phyloP scores from a whole-genome alignment of 2,113 vertebrate species.

The Psophia crepitans region DNA sequence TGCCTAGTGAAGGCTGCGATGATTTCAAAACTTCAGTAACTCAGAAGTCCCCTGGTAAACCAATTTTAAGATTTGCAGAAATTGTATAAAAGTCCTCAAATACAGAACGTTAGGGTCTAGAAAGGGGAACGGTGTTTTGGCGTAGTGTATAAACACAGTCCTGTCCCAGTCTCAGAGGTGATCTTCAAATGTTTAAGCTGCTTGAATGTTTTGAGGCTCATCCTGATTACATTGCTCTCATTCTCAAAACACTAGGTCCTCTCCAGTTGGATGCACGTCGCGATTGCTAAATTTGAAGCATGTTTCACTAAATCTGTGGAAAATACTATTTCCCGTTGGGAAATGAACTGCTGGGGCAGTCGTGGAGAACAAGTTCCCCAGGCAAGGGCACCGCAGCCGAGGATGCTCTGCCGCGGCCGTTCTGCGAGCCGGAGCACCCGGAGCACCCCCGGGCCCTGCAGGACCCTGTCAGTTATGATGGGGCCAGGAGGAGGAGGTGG shows the following conservation, averaged over 20 bases:
- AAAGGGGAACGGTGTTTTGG: neutral
- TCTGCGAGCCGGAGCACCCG: neutral
- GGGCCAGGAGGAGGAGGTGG: neutral
- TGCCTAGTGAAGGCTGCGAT: neutral
- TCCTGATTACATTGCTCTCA: neutral
- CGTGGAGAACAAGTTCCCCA: neutral
- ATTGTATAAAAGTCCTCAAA: neutral
- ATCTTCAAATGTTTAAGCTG: neutral
- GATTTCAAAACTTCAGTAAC: neutral
- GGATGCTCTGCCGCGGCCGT: neutral
- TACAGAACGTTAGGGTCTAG: neutral
- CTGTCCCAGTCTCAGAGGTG: neutral
- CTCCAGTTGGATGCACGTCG: neutral
- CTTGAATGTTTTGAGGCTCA: neutral
- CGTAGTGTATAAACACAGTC: neutral
- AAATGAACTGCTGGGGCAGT: neutral
- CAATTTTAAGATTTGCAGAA: neutral
- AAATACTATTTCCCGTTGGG: neutral
- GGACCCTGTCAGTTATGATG: neutral
- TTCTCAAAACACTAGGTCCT: neutral
- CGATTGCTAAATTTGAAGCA: neutral
- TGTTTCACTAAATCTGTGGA: neutral
- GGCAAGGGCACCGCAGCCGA: conserved; percentile 13
- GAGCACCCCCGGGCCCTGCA: conserved; percentile 1
- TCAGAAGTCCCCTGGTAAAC: neutral